Evolutionary conservation across 2,113 vertebrate species (phyloP).

Genomic region (Microtus montanus): DNA sequence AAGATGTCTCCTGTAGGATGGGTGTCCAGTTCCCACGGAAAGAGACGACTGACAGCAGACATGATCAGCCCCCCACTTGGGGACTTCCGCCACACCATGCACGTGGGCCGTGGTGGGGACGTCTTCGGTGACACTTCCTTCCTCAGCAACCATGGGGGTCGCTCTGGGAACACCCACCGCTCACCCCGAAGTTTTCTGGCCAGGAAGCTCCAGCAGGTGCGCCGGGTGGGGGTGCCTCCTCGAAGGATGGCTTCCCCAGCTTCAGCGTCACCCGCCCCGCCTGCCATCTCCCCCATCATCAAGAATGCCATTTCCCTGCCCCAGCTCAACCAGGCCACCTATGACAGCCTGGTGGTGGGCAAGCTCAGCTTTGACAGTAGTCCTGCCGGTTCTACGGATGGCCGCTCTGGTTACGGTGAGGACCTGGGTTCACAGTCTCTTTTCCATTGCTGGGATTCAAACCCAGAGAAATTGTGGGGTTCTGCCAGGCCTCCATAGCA

Average conservation of each 20-base stretch:
- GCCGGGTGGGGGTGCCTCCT: conserved; percentile 82
- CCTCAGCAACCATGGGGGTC: conserved; percentile 92
- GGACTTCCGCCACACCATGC: conserved; percentile 98
- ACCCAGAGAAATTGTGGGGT: neutral
- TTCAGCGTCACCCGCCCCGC: conserved; percentile 86
- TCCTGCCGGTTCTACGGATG: conserved; percentile 86
- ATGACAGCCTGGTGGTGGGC: conserved; percentile 84
- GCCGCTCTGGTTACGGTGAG: conserved; percentile 91
- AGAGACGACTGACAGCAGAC: conserved; percentile 92
- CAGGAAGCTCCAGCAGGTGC: conserved; percentile 90
- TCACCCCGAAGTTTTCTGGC: conserved; percentile 90
- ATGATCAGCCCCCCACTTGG: conserved; percentile 96
- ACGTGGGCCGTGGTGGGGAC: conserved; percentile 94
- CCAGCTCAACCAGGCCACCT: conserved; percentile 88
- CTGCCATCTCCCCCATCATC: conserved; percentile 94
- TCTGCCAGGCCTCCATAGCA: neutral
- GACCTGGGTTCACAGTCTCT: fast-evolving
- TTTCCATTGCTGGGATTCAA: neutral
- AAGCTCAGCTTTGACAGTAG: conserved; percentile 87
- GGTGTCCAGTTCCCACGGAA: conserved; percentile 90
- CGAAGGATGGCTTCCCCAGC: conserved; percentile 82
- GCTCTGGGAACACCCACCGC: conserved; percentile 77
- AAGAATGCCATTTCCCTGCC: conserved; percentile 96
- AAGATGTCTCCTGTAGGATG: conserved; percentile 92
- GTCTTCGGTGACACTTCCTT: conserved; percentile 98